phyloP scores from a whole-genome alignment of 92 coral and sea anemone species.

The Plumapathes pennacea region DNA sequence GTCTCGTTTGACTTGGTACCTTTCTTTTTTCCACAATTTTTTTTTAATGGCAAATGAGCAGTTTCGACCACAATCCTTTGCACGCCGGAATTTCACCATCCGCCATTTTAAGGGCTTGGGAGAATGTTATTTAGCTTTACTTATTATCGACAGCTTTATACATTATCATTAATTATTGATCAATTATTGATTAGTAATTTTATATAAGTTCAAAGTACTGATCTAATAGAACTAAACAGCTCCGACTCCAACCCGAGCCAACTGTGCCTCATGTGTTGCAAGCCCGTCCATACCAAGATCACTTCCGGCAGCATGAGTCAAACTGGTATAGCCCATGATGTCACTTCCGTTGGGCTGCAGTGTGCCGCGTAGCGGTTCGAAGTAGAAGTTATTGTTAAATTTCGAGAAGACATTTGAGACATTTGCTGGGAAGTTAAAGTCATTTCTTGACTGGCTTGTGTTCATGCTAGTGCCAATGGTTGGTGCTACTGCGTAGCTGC shows the following conservation, averaged over 20 bases:
- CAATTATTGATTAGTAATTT: conserved; percentile 19
- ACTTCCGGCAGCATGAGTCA: conserved; percentile 30
- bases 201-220: no score
- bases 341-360: conserved; percentile 35
- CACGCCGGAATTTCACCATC: no score
- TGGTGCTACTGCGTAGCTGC: conserved; percentile 22
- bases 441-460: conserved; percentile 23
- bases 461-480: conserved; percentile 34
- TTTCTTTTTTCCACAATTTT: no score
- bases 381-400: conserved; percentile 46
- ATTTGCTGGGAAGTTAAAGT: conserved; percentile 22
- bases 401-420: conserved; percentile 33
- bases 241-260: conserved; percentile 55
- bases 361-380: conserved; percentile 44
- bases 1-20: no score
- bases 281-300: conserved; percentile 55
- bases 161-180: no score
- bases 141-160: no score
- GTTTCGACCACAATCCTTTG: no score
- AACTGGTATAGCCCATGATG: conserved; percentile 21
- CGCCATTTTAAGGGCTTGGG: no score
- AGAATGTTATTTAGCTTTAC: no score
- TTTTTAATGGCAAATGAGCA: no score
- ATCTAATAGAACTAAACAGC: conserved; percentile 50
- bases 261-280: conserved; percentile 53